Conservation (phyloP, 2,113 vertebrate genomes). For the Donacobius atricapilla region DNA sequence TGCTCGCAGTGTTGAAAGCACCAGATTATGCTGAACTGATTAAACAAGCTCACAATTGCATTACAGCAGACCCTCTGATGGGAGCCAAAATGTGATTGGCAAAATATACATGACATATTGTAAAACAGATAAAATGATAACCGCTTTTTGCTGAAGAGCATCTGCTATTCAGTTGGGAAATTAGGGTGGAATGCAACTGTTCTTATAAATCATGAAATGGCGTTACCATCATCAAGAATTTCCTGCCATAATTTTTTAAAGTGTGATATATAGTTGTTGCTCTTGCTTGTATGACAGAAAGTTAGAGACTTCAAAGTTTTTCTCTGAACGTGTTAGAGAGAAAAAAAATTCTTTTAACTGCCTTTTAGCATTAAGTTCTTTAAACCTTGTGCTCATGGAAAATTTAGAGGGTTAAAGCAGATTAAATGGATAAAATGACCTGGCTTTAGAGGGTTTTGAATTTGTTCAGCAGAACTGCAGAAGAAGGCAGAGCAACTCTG, state of each 20-base stretch:
- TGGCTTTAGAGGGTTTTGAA: background rate
- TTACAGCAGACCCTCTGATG: constrained; percentile 45
- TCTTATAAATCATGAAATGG: constrained; percentile 45
- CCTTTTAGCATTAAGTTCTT: background rate
- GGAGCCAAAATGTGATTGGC: constrained; percentile 68
- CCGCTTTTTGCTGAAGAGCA: constrained; percentile 65
- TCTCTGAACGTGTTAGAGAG: background rate
- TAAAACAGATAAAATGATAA: constrained; percentile 54
- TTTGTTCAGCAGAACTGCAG: background rate
- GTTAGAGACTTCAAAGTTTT: background rate
- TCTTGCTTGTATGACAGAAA: background rate
- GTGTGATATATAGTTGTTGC: background rate
- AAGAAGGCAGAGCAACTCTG: background rate
- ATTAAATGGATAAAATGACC: background rate
- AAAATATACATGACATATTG: constrained; percentile 66
- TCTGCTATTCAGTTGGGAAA: constrained; percentile 61
- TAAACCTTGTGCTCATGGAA: background rate
- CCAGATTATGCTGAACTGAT: constrained; percentile 54
- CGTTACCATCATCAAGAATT: constrained; percentile 16
- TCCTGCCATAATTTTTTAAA: constrained; percentile 13
- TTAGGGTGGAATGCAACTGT: constrained; percentile 53
- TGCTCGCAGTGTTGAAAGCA: background rate
- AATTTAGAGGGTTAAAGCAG: background rate
- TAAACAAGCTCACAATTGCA: constrained; percentile 41
- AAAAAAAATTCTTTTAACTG: background rate